Evolutionary conservation across 2,888 invertebrate species (phyloP).

Genomic region (Acholoe squamosa): DNA sequence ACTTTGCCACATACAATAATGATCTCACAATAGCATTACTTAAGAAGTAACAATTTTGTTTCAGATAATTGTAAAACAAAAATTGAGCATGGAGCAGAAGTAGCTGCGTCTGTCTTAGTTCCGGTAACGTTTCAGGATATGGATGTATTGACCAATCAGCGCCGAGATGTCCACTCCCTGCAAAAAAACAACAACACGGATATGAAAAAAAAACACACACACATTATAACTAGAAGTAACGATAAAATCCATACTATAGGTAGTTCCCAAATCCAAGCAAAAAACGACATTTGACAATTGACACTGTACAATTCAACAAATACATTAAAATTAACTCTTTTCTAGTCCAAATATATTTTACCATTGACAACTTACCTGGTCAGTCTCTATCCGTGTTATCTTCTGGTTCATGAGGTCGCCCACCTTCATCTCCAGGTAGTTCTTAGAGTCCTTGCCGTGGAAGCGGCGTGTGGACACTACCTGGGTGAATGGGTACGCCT

Average conservation of each 20-base stretch:
- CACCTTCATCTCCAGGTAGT: conserved; percentile 95
- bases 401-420: conserved; percentile 97
- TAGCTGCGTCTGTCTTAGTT: conserved; percentile 12
- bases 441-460: conserved; percentile 76
- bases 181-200: conserved; percentile 72
- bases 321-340: no score
- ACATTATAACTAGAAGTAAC: no score
- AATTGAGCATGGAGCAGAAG: conserved; percentile 7
- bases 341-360: no score
- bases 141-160: conserved; percentile 97
- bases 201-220: conserved; percentile 30
- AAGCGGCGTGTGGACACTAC: conserved; percentile 93
- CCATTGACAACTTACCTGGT: conserved; percentile 84
- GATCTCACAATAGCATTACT: background rate
- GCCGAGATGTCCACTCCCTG: conserved; percentile 98
- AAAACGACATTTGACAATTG: no score
- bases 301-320: no score
- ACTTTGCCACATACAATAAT: background rate
- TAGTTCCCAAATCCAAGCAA: no score
- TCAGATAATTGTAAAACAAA: no score
- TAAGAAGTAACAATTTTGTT: background rate
- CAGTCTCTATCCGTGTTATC: conserved; percentile 96
- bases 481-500: conserved; percentile 96
- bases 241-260: no score
- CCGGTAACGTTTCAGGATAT: conserved; percentile 85